Evolutionary conservation across 2,888 invertebrate species (phyloP), one percentile per base, ranked within the genome.

Genomic region (Drosophila vallismaia): DNA sequence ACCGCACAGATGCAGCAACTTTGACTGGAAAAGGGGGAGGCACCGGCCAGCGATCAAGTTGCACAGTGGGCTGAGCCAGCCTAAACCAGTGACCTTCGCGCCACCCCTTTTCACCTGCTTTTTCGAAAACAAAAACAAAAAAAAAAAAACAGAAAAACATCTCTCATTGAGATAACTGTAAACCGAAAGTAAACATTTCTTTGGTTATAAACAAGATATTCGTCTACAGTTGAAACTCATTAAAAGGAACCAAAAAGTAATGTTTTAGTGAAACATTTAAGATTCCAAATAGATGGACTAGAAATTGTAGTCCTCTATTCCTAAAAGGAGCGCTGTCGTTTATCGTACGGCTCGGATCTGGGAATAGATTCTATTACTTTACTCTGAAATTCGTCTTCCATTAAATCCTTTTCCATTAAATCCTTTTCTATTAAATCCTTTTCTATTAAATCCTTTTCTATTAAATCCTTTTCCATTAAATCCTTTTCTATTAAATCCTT

Each of bases 41-140:
- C 19, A 19, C 19, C 19, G 9, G 36, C 45, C 49, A n/a, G 14
- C 45, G 70, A 68, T 68, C 70, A 48, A 48, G 51, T 49, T 45
- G 70, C 70, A 71, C 70, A 71, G 71, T 71, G 70, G 70, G 62
- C 46, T 49, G 7, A 33, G 9, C 56, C 29, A 29, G 38, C 31
- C 45, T 19, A 2, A 68, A 28, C 24, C 68, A 52, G 28, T 51
- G 51, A 64, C 64, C 64, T 64, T 64, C 66, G 52, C 5, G 19
- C 31, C 52, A 46, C 46, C 66, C 66, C 45, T 19, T 26, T 26
- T 8, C 59, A 52, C 66, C 64, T 52, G 62, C 9, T 28, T 28
- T 38, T 29, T 28, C 19, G 45, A 31, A 12, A 38, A 31, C 12
- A 40, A 31, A 14, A 62, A 59, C 19, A 33, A 31, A 12, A 38